A percentile compares a stretch with the other conserved stretches of the same genome.
Evolutionary conservation across 2,888 invertebrate species (phyloP).

Genomic region (Heterodera filipjevi): DNA sequence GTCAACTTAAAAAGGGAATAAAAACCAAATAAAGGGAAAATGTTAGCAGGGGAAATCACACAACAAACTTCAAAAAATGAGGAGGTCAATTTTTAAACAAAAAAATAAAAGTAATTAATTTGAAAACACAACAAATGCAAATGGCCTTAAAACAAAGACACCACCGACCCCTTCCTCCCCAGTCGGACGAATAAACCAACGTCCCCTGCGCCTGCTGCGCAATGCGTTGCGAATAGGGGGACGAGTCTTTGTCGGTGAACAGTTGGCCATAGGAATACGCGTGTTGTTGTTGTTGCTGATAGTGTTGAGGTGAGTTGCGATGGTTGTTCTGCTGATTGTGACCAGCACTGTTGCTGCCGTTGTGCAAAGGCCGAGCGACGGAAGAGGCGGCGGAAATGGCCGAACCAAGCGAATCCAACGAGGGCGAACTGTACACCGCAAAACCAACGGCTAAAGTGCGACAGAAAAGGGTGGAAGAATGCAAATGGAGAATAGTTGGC

Average conservation of each 20-base stretch:
- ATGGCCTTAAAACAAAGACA: background rate
- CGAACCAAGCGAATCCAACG: conserved; percentile 22
- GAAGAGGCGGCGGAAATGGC: conserved; percentile 11
- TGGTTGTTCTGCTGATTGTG: background rate
- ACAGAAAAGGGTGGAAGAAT: background rate
- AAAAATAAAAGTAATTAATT: background rate
- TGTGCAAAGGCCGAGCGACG: background rate
- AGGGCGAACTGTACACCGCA: conserved; percentile 21
- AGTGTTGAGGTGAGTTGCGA: background rate
- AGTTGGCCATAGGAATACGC: background rate
- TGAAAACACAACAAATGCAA: background rate
- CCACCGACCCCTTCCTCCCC: conserved; percentile 45
- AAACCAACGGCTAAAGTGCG: background rate
- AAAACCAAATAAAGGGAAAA: background rate
- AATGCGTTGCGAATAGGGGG: conserved; percentile 35
- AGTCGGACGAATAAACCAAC: conserved; percentile 53
- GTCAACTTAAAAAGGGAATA: conserved; percentile 34
- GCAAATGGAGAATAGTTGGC: background rate
- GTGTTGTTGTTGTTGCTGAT: background rate
- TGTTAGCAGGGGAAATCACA: background rate
- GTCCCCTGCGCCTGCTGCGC: conserved; percentile 40
- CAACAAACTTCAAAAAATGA: background rate
- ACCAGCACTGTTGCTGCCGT: background rate
- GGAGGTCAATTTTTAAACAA: background rate
- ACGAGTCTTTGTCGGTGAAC: conserved; percentile 22